Base-by-base conservation (phyloP, 2,797 vertebrate genomes). In the Pterois miles region DNA sequence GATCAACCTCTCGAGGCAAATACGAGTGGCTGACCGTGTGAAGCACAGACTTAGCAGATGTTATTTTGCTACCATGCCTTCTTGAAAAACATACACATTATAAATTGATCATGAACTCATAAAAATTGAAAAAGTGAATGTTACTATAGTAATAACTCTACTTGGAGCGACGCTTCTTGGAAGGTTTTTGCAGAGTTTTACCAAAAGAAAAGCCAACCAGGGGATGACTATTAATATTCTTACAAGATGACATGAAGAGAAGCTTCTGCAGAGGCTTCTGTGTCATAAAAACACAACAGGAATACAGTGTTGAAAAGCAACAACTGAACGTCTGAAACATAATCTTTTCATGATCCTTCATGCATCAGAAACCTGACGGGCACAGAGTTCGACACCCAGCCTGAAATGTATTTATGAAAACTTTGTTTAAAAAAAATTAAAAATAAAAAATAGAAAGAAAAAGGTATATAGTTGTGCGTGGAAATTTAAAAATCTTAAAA, bases 341-440 rank as follows among this genome's bases (percentile, higher is more conserved):
- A 62, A 83, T 83, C 80, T 76, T 86, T 74, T 94, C 85, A 87
- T 91, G 79, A 83, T 67, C 54, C 76, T 81, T 83, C 84, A 75
- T 78, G 75, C 83, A 91, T 83, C 58, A 91, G 91, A 94, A 88
- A 92, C 80, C 65, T 66, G 81, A 91, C 71, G 71, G 91, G 90
- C 86, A 90, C 83, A 91, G 80, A 90, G 87, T 83, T 92, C 80
- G 71, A 86, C 85, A 95, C 91, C 95, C 95, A 96, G 95, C 94
- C 95, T 95, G 96, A 96, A 96, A 97, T 97, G 95, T 98, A 97
- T 97, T 97, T 97, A 97, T 96, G 93, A 96, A 84, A 94, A 95
- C 94, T 96, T 96, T 97, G 95, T 97, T 14, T 29, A 95, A 93
- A 94, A 84, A 90, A 84, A 65, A 82, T 62, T 16, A 10, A 74